Base-by-base conservation (phyloP, 2,113 vertebrate genomes). In the Riparia riparia region DNA sequence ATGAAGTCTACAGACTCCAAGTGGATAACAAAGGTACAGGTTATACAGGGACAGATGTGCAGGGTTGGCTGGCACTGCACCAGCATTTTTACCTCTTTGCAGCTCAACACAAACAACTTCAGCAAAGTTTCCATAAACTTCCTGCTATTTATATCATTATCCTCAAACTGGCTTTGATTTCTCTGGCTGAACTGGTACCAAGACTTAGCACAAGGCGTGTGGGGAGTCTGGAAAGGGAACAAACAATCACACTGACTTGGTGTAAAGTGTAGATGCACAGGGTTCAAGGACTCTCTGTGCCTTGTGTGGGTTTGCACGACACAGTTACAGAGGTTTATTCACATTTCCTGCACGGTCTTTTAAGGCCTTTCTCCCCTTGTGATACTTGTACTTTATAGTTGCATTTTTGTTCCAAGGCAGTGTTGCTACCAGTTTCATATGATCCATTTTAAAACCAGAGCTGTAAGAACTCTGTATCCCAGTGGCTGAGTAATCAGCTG, bases 81-180 rank as follows among this genome's bases (percentile, higher is more conserved):
- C 88, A 86, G 68, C 49, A 39, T 70, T 83, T 83, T 91, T 60
- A 88, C 90, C 89, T 94, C 68, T 61, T 61, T 51, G 41, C 68
- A 74, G 70, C 72, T 80, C 79, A 77, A 17, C 29, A 58, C n/a
- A 83, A 66, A 51, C 79, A 85, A 6, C 37, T 76, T 53, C 1
- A 10, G 73, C 54, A 66, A 58, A 65, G 28, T 73, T 78, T 34
- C 65, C 64, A 17, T 81, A 83, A 79, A 82, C 92, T 91, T 96
- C 90, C 92, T 94, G 72, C 69, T 95, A 34, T 95, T 98, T 97
- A 66, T 96, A 63, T 68, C n/a, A 69, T 32, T 74, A 68, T 80
- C 68, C 51, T 49, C 31, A 56, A 92, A 54, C 50, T 87, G 79
- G 50, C 90, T 82, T 92, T 58, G 41, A 66, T 88, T 53, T 73